These are phyloP conservation scores for Dicaeum eximium DNA, from an alignment of 2,113 vertebrate species.

Conservation along the genomic window DNA sequence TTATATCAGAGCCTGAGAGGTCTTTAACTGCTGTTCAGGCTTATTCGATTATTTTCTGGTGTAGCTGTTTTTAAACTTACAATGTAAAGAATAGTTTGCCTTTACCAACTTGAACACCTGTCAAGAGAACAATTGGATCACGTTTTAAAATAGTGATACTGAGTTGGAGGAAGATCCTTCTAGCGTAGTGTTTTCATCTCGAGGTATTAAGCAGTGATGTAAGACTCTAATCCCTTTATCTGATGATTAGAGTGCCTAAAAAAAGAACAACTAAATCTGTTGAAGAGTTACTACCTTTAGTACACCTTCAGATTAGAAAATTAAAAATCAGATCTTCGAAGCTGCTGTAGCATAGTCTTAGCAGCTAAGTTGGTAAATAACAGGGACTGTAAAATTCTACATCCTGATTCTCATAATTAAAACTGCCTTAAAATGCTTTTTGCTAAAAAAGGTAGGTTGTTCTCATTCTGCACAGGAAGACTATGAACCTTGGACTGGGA, in stretches of 20 bases:
- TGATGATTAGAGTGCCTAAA: background rate
- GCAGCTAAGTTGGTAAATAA: background rate
- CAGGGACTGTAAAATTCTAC: background rate
- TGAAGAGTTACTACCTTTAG: background rate
- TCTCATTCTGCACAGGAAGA: background rate
- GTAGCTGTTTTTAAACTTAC: background rate
- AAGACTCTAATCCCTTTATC: slow-evolving; percentile 4
- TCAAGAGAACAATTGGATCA: background rate
- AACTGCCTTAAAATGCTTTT: background rate
- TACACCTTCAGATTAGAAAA: background rate
- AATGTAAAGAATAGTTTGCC: background rate
- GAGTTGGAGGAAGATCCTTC: background rate
- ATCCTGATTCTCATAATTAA: background rate
- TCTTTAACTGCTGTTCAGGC: background rate
- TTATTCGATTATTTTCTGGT: background rate
- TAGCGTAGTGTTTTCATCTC: background rate
- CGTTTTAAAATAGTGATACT: background rate
- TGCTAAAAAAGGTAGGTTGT: background rate
- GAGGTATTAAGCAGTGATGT: background rate
- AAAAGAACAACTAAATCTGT: background rate
- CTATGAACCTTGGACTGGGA: background rate
- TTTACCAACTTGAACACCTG: background rate
- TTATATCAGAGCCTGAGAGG: background rate
- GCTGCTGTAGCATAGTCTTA: background rate
- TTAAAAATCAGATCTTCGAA: background rate